Evolutionary conservation across 2,113 vertebrate genomes (phyloP).

Genomic region (Alethe diademata): DNA sequence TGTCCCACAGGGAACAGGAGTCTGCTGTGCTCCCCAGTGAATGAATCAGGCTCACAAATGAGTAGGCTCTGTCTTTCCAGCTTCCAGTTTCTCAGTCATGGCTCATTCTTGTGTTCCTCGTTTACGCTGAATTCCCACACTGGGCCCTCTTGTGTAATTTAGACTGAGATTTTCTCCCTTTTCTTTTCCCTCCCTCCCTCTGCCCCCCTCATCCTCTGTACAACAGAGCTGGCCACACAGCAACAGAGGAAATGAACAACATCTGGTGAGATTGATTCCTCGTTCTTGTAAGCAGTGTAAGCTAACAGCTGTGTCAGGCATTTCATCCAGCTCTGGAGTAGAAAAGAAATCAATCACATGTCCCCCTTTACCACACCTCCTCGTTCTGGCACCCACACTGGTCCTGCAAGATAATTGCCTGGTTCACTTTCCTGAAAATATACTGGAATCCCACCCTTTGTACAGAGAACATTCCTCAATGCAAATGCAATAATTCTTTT

Average conservation of each 20-base stretch:
- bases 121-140: conserved; percentile 56
- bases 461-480: background rate
- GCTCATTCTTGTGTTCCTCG: background rate
- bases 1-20: background rate
- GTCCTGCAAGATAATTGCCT: background rate
- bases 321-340: conserved; percentile 54
- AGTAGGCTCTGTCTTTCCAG: background rate
- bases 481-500: background rate
- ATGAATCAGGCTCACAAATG: background rate
- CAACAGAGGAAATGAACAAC: conserved; percentile 68
- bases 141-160: conserved; percentile 35
- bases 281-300: conserved; percentile 47
- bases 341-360: conserved; percentile 57
- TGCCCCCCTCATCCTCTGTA: background rate
- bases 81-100: conserved; percentile 22
- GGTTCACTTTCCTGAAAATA: conserved; percentile 21
- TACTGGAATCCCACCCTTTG: background rate
- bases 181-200: conserved; percentile 5
- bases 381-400: background rate
- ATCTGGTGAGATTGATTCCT: conserved; percentile 63
- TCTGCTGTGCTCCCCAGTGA: background rate
- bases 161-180: conserved; percentile 27
- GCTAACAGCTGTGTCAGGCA: conserved; percentile 62
- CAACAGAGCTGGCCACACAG: conserved; percentile 71
- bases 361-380: conserved; percentile 50